Evolutionary conservation across 1,140 invertebrate species (phyloP), one percentile per base, ranked within the genome.

Genomic region (Zaprionus nigranus): DNA sequence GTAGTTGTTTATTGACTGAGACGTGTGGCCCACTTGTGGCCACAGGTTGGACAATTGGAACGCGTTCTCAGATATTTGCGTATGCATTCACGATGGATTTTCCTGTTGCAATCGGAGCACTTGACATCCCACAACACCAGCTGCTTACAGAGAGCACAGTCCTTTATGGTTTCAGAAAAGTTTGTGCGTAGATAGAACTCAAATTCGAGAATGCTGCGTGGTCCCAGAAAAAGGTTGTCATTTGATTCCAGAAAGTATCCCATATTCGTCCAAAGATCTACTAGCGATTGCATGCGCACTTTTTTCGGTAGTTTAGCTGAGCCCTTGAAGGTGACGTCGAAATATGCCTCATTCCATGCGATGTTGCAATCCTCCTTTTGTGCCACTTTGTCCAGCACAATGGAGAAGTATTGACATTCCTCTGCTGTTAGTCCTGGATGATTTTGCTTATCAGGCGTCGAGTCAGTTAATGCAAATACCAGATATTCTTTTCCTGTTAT

Each of bases 341-440:
- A 64, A 46, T 86, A 90, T 9, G 86, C 86, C 5, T 57, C 54
- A 30, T 90, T 81, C 85, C 85, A 90, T 6, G 66, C 46, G 6
- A 90, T 80, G 26, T 67, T 22, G 0, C 51, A 72, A 15, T 90
- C 70, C 15, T 74, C 76, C 3, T 70, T n/a, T 2, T 66, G 43
- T 4, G 57, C 81, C 1, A 90, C 58, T 63, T 73, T 85, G 24
- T 90, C 86, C 38, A 90, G 24, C 13, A 90, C 24, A 11, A 62
- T 76, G 7, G 82, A 77, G 38, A 90, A 90, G 20, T 90, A 90
- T 40, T 73, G 75, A n/a, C 82, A 90, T 38, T 90, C 85, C 24
- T 79, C 86, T 0, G 82, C 17, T 0, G 72, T 54, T 1, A 88
- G 54, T 4, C 70, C 77, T 0, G 84, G 86, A 64, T 82, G 75